Evolutionary conservation across 2,113 vertebrate genomes (phyloP).

Genomic region (Prochilodus magdalenae): DNA sequence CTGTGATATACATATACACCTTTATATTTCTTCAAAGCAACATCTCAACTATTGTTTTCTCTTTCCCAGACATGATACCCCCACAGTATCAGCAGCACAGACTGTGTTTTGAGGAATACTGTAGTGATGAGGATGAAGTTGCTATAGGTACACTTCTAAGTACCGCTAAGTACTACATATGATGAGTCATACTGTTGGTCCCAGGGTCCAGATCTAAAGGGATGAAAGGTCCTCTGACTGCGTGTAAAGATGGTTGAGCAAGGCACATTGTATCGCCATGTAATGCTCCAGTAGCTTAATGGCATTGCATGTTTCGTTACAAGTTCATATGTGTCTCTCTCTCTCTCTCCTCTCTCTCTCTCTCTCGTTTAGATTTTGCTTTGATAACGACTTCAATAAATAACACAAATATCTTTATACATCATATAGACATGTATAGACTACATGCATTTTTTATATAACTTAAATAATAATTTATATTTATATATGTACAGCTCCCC

Average conservation of each 20-base stretch:
- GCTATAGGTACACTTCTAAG: conserved; percentile 21
- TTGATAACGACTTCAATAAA: conserved; percentile 90
- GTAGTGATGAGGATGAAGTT: conserved; percentile 75
- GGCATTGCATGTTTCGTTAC: conserved; percentile 64
- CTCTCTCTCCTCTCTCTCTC: conserved; percentile 57
- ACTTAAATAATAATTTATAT: conserved; percentile 99
- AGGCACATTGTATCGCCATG: conserved; percentile 77
- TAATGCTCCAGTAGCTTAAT: conserved; percentile 78
- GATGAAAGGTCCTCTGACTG: conserved; percentile 31
- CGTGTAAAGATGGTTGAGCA: conserved; percentile 48
- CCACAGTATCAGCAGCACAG: conserved; percentile 32
- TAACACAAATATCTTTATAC: conserved; percentile 89
- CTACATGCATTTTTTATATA: conserved; percentile 98
- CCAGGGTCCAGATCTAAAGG: conserved; percentile 36
- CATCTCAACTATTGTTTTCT: conserved; percentile 26
- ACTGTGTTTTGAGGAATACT: conserved; percentile 73
- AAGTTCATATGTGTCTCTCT: conserved; percentile 59
- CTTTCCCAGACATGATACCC: conserved; percentile 31
- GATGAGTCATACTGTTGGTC: conserved; percentile 47
- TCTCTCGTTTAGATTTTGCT: conserved; percentile 65
- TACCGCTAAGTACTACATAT: background rate
- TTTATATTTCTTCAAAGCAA: conserved; percentile 41
- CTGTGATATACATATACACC: conserved; percentile 43
- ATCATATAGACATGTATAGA: conserved; percentile 96
- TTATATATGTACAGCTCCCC: conserved; percentile 85